Base-by-base conservation (phyloP, 2,888 invertebrate species). In the Caenorhabditis japonica region DNA sequence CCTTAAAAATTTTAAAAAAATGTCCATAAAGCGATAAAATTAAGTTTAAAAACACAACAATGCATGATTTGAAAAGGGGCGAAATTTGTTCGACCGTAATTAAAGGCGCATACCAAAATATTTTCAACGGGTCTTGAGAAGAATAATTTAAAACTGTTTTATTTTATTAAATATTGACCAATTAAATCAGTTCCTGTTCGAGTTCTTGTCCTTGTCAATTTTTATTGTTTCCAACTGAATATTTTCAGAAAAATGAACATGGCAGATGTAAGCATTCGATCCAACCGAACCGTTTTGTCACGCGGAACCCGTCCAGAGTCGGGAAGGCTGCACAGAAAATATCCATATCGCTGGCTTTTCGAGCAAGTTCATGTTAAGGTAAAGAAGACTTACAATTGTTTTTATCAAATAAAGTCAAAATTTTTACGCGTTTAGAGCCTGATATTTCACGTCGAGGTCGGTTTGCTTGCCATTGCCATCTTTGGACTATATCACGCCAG, bases 281-380 rank as follows among this genome's bases (percentile, higher is more conserved):
- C 72, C 17, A 55, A 49, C 7, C 33, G 49, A 15, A 36, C 59
- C 2, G 34, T 33, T 21, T 38, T 64, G 4, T 72, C 66, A 2
- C 39, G 72, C 19, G 21, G 59, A 13, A 36, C 49, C 0, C 59
- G 72, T 12, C 72, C 72, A 3, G 72, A 72, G 27, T 72, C 72
- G 5, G 72, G 72, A 3, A 47, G 72, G n/a, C 41, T 72, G n/a
- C 58, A 64, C 7, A 53, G 58, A 25, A 60, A 41, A 17, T 53
- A 55, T 12, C 55, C 59, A 15, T 72, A 60, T 33, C 72, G 72
- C 3, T 72, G 72, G 72, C 44, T 72, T 1, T 72, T 72, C 51
- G 58, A 72, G 36, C 72, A 72, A 38, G 53, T 72, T 34, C 72
- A 72, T 55, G 72, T 62, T 10, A 72, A 66, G 33, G 72, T 72